Evolutionary conservation across 2,797 vertebrate species (phyloP).

Genomic region (Dendrocincla fuliginosa): DNA sequence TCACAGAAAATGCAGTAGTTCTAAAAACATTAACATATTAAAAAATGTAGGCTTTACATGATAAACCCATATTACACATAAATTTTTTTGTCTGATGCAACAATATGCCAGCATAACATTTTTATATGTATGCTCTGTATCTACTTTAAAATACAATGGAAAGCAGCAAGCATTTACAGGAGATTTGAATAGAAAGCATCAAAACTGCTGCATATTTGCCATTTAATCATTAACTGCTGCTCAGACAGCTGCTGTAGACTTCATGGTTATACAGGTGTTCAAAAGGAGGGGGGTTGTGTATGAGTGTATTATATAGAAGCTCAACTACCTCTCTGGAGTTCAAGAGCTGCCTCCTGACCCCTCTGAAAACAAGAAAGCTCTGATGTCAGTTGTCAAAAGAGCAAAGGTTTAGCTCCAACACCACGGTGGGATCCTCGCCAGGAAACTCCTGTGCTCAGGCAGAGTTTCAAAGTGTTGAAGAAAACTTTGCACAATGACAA

Average conservation of each 20-base stretch:
- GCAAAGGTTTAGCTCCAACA: background rate
- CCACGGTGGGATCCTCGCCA: background rate
- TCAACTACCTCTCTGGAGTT: background rate
- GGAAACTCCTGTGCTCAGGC: background rate
- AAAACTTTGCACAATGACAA: background rate
- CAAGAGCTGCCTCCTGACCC: background rate
- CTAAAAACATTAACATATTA: background rate
- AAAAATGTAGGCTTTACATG: background rate
- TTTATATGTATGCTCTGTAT: background rate
- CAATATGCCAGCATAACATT: background rate
- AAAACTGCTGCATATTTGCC: background rate
- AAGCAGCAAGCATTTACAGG: background rate
- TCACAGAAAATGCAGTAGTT: background rate
- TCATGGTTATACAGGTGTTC: slow-evolving; percentile 15
- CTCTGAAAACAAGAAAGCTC: background rate
- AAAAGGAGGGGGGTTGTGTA: background rate
- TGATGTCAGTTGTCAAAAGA: background rate
- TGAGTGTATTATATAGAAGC: background rate
- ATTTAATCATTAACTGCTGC: slow-evolving; percentile 16
- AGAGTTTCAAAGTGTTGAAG: background rate
- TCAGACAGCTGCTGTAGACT: background rate
- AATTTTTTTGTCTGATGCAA: background rate
- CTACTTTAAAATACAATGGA: background rate
- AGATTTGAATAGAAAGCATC: background rate
- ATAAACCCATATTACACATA: background rate